These are phyloP conservation scores for Phoebastria nigripes DNA, from an alignment of 2,797 vertebrate species.

Conservation along the genomic window DNA sequence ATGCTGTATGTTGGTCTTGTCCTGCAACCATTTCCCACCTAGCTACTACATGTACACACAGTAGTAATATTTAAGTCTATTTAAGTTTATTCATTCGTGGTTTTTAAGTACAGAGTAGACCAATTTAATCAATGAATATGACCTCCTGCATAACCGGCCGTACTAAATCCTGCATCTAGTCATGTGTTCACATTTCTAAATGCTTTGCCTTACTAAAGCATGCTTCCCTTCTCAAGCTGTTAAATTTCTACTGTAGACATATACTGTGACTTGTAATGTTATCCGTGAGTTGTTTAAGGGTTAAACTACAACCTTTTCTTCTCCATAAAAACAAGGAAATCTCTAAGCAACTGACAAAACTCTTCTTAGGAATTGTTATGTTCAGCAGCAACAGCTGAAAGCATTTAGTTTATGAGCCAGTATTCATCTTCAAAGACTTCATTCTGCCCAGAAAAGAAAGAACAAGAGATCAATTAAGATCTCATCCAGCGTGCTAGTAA, in stretches of 20 bases:
- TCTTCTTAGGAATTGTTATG: constrained; percentile 47
- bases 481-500: neutral
- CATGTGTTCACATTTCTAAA: neutral
- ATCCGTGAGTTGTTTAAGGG: constrained; percentile 3
- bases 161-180: neutral
- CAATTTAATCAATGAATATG: neutral
- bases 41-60: neutral
- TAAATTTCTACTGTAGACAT: neutral
- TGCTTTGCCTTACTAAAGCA: neutral
- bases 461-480: constrained; percentile 69
- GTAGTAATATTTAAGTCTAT: neutral
- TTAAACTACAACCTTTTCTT: constrained; percentile 35
- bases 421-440: constrained; percentile 59
- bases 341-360: constrained; percentile 54
- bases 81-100: neutral
- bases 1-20: neutral
- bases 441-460: constrained; percentile 57
- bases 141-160: neutral
- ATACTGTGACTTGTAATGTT: neutral
- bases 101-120: neutral
- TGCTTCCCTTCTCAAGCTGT: neutral
- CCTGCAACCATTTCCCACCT: neutral
- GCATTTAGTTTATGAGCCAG: constrained; percentile 62
- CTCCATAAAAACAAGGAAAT: constrained; percentile 30
- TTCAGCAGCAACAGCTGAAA: constrained; percentile 61